Conservation (phyloP, 2,888 invertebrate species). For the Brachynemurus nebulosus region DNA sequence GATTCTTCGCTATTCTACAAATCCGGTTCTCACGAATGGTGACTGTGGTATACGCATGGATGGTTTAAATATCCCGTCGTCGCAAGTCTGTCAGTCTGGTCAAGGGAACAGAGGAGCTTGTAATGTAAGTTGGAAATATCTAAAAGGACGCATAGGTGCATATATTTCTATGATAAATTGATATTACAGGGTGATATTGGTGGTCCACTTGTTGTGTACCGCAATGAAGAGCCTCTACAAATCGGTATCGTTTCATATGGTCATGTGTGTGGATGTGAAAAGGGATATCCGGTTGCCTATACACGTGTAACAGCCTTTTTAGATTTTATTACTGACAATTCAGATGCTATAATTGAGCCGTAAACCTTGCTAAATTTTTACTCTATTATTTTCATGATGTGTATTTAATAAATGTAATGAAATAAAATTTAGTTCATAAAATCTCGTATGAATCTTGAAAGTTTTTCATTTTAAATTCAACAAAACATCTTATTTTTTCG, state of each 20-base stretch:
- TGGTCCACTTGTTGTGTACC: slow-evolving; percentile 19
- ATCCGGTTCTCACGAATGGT: neutral
- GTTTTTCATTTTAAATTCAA: too few relatives aligned
- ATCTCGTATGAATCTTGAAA: too few relatives aligned
- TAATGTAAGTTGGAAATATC: slow-evolving; percentile 27
- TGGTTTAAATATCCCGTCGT: neutral
- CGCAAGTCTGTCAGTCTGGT: neutral
- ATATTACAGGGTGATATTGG: slow-evolving; percentile 23
- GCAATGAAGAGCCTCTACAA: slow-evolving; percentile 14
- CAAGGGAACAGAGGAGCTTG: slow-evolving; percentile 7
- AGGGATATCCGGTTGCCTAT: slow-evolving; percentile 20
- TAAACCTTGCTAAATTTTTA: too few relatives aligned
- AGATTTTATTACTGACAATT: slow-evolving; percentile 18
- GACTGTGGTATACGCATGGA: neutral
- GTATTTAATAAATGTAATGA: too few relatives aligned
- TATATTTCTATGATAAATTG: too few relatives aligned
- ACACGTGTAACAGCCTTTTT: slow-evolving; percentile 20
- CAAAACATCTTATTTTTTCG: too few relatives aligned
- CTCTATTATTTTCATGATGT: too few relatives aligned
- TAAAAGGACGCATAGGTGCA: too few relatives aligned
- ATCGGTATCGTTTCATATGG: slow-evolving; percentile 23
- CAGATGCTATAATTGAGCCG: slow-evolving; percentile 8
- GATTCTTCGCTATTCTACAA: neutral
- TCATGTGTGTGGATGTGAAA: slow-evolving; percentile 18
- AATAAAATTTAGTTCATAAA: too few relatives aligned